Conservation (phyloP, 2,113 vertebrate species). For the Mormoops blainvillei region DNA sequence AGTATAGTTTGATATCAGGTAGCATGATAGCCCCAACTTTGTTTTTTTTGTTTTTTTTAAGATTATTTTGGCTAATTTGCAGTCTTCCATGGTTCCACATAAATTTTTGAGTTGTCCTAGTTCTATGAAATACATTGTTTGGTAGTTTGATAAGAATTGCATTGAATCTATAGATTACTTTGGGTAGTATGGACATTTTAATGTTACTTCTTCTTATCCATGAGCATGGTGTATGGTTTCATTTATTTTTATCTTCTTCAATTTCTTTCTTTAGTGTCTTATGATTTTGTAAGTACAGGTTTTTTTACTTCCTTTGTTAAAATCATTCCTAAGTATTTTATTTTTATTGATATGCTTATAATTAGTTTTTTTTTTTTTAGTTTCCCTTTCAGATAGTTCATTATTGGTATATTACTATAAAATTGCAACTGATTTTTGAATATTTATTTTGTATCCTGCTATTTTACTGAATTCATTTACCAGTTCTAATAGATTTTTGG, state of each 20-base stretch:
- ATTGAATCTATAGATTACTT: neutral
- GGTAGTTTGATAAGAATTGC: neutral
- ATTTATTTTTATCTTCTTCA: neutral
- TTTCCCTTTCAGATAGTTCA: neutral
- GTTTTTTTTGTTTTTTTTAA: neutral
- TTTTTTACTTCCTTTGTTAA: neutral
- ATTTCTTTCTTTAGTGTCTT: neutral
- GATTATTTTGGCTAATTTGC: neutral
- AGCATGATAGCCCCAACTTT: neutral
- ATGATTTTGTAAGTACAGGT: neutral
- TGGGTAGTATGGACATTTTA: neutral
- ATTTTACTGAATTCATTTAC: neutral
- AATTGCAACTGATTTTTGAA: neutral
- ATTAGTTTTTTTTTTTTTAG: neutral
- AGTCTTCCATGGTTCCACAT: neutral
- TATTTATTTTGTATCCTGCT: neutral
- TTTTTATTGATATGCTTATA: neutral
- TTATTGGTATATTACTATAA: neutral
- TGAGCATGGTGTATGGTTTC: neutral
- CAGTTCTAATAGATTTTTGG: neutral
- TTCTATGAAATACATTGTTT: neutral
- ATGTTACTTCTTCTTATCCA: neutral
- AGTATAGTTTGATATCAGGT: neutral
- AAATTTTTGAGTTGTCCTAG: neutral
- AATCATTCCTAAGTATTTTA: neutral